Base-by-base conservation (phyloP, 1,140 invertebrate genomes). In the Bilobella aurantiaca region DNA sequence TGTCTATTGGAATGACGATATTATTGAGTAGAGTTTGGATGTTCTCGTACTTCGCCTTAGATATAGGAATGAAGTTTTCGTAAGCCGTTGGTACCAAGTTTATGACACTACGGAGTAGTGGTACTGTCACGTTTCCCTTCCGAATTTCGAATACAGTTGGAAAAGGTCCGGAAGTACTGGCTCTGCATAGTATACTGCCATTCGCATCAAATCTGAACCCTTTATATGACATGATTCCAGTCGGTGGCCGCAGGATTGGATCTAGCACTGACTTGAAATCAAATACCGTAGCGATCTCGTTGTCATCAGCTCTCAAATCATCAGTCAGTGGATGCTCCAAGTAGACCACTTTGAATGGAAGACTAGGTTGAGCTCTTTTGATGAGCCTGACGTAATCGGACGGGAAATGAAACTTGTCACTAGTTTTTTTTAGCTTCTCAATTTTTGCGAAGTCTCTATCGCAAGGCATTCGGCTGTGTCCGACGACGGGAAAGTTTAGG, bases 371-470 rank as follows among this genome's bases (percentile, higher is more conserved):
- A 53, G 42, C 46, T 14, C 25, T 3, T 53, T n/a, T 49, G 29
- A 63, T 14, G 12, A 63, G 18, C 25, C 18, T 63, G 16, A 28
- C 30, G 21, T 21, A 46, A 25, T 63, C 62, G 12, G 42, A 49
- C 8, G 42, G 62, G 5, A 56, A 29, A 12, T n/a, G 3, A 31
- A 64, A 28, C 27, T 58, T 64, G 28, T 64, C 49, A 8, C 53
- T n/a, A 5, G 14, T 72, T 5, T 63, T 63, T 49, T 64, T 25
- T 46, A 37, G 30, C 29, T 34, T 65, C 56, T 75, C 74, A 49
- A 75, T 74, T 23, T n/a, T 28, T 23, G 68, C 72, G 65, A 73
- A 74, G 14, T 71, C 67, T n/a, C 68, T 66, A 64, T 75, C 72
- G 2, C 68, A 68, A 18, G 69, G 65, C 74, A 75, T 74, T 37